Conservation (phyloP, 2,888 invertebrate species). For the Dexiosoma caninum region DNA sequence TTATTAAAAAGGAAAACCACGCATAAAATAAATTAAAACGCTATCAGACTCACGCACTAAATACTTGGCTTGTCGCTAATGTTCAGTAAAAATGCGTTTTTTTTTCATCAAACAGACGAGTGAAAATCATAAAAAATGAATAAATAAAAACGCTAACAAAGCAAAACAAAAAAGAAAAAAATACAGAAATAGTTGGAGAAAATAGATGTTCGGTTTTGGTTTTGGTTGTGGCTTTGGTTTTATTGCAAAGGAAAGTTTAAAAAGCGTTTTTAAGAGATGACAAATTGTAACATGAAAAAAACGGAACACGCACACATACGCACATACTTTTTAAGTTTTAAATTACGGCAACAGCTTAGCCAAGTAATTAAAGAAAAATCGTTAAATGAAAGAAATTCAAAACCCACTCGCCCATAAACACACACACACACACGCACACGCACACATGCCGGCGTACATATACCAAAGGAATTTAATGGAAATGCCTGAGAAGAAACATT, state of each 20-base stretch:
- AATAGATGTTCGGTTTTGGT: slow-evolving; percentile 27
- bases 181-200: slow-evolving; percentile 52
- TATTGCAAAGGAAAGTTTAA: slow-evolving; percentile 60
- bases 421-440: neutral
- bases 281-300: slow-evolving; percentile 54
- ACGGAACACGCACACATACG: neutral
- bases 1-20: slow-evolving; percentile 48
- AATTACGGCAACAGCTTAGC: neutral
- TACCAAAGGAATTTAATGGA: slow-evolving; percentile 14
- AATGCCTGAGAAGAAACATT: slow-evolving; percentile 28
- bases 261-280: slow-evolving; percentile 17
- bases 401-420: neutral
- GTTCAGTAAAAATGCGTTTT: too few relatives aligned
- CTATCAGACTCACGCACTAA: neutral
- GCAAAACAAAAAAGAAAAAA: too few relatives aligned
- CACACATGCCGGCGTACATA: too few relatives aligned
- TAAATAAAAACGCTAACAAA: slow-evolving; percentile 13
- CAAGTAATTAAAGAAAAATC: slow-evolving; percentile 41
- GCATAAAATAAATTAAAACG: slow-evolving; percentile 33
- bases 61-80: neutral
- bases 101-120: slow-evolving; percentile 24
- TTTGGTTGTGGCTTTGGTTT: slow-evolving; percentile 25
- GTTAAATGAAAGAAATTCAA: slow-evolving; percentile 17
- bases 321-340: neutral
- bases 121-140: slow-evolving; percentile 45